Conservation (phyloP, 1,140 invertebrate genomes). For the Cepaea nemoralis region DNA sequence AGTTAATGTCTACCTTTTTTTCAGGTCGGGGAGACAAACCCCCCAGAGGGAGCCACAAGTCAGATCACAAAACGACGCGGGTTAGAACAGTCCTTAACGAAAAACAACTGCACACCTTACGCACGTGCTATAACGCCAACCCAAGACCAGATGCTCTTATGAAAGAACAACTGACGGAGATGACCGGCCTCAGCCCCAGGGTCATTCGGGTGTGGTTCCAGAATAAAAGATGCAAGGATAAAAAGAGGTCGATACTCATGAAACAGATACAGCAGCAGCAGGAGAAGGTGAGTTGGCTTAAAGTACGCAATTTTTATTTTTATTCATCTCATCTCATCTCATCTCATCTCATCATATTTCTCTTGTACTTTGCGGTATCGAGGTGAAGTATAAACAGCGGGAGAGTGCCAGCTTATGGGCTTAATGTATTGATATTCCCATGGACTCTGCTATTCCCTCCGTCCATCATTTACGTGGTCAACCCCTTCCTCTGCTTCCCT, state of each 20-base stretch:
- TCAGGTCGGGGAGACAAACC: conserved; percentile 60
- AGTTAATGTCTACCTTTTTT: background rate
- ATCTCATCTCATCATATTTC: no score
- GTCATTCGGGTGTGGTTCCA: conserved; percentile 99
- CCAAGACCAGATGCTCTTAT: conserved; percentile 97
- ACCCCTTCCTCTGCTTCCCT: no score
- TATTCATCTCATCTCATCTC: no score
- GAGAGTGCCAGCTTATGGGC: no score
- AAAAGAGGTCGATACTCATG: conserved; percentile 96
- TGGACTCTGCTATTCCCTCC: no score
- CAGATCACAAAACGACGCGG: conserved; percentile 87
- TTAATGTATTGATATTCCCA: no score
- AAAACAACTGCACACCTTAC: conserved; percentile 95
- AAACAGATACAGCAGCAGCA: conserved; percentile 98
- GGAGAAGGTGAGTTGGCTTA: conserved; percentile 77
- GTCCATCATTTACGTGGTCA: no score
- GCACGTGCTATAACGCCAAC: conserved; percentile 93
- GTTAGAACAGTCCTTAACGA: conserved; percentile 98
- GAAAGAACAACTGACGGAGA: conserved; percentile 99
- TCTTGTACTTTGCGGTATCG: no score
- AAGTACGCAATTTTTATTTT: no score
- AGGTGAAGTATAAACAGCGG: no score
- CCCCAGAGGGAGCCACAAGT: conserved; percentile 58
- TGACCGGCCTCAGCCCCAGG: conserved; percentile 94
- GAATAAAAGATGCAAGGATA: conserved; percentile 99